Evolutionary conservation across 2,113 vertebrate species (phyloP).

Genomic region (Seriola quinqueradiata): DNA sequence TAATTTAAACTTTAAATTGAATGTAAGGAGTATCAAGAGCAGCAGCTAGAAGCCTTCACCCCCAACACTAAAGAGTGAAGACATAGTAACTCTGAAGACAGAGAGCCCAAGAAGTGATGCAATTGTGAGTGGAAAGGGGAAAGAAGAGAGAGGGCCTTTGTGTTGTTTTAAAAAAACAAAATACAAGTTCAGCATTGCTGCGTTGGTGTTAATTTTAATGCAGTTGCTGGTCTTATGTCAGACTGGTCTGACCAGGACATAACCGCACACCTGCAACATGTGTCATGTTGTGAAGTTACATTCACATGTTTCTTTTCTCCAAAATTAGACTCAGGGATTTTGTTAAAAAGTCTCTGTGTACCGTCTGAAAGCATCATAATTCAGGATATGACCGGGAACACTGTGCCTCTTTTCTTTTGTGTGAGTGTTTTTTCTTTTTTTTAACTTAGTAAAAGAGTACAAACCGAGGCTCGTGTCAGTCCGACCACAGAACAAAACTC

Average conservation of each 20-base stretch:
- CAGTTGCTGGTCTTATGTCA: conserved; percentile 4
- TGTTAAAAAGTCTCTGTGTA: not conserved
- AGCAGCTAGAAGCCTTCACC: too few species aligned
- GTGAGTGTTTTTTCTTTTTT: not conserved
- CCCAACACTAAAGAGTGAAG: too few species aligned
- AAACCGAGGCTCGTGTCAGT: not conserved
- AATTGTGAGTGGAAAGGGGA: not conserved
- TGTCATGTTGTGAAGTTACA: not conserved
- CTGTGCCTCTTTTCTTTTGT: not conserved
- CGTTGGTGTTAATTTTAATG: not conserved
- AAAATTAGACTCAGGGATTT: not conserved
- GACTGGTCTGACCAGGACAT: conserved; percentile 12
- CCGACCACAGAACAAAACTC: conserved; percentile 39
- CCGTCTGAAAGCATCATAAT: not conserved
- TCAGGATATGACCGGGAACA: not conserved
- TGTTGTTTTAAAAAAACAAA: too few species aligned
- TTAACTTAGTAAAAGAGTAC: conserved; percentile 6
- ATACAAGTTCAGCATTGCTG: too few species aligned
- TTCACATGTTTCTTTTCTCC: not conserved
- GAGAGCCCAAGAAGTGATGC: too few species aligned
- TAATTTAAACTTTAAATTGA: not conserved
- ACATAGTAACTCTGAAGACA: too few species aligned
- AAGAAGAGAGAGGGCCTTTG: too few species aligned
- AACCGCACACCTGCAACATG: not conserved
- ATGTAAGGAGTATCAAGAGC: too few species aligned